Evolutionary conservation across 1,140 invertebrate species (phyloP), one percentile per base, ranked within the genome.

Genomic region (Drosophila azteca): DNA sequence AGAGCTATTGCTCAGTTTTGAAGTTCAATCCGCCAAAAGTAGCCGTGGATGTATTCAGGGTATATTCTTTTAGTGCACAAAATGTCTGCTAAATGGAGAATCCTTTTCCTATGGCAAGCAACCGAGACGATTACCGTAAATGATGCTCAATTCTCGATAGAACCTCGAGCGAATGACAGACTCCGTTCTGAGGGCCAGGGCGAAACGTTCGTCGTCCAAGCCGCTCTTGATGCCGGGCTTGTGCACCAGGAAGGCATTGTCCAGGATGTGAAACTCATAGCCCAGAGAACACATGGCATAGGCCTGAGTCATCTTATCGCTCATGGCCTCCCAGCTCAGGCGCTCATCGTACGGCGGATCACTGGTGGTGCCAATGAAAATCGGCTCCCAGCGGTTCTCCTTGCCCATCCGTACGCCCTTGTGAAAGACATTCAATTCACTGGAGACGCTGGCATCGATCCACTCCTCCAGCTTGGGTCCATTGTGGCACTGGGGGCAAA

Each of bases 281-380:
- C 97, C 95, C 75, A 96, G 92, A 2, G 96, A 95, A 91, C 96
- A 97, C 44, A 97, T 93, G n/a, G 95, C 94, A 90, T 97, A 97
- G 52, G 95, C 96, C 95, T 98, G 97, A 22, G 96, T 96, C 97
- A 97, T 97, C 93, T 97, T 97, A 91, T 97, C 96, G 90, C 95
- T 96, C 92, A 96, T 96, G 31, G 96, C 96, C 83, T 97, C 96
- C 96, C 96, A 97, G 81, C 94, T 96, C 9, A 97, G 93, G 76
- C 96, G 93, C 80, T 97, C 95, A 77, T 98, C 97, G 84, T 98
- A 98, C 31, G 96, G 92, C 0, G 97, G 97, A 83, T 98, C 97
- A 5, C 94, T 92, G 85, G 96, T 94, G 1, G 96, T 96, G 20
- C 96, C 96, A 66, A 97, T 96, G 76, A 95, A 97, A 73, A 97